These are phyloP conservation scores for Taphrorychus bicolor DNA, from an alignment of 2,888 invertebrate species.

Conservation along the genomic window DNA sequence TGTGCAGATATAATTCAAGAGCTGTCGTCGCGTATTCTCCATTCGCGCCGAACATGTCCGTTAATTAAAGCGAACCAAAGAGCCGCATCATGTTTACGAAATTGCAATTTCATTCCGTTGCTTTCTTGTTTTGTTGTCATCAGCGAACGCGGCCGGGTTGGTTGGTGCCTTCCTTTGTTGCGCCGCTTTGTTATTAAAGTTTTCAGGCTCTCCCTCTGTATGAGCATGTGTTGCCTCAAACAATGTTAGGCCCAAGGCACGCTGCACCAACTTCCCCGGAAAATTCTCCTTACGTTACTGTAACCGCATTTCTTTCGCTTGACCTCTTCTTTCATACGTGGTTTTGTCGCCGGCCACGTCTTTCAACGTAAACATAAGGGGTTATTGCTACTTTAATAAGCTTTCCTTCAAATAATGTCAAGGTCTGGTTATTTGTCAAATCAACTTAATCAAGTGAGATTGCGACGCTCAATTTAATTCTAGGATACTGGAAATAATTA, in stretches of 20 bases:
- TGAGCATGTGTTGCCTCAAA: conserved; percentile 13
- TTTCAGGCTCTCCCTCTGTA: conserved; percentile 20
- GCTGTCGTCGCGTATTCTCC: conserved; percentile 17
- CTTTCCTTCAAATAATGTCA: too few relatives aligned
- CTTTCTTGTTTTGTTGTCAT: conserved; percentile 31
- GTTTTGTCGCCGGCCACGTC: too few relatives aligned
- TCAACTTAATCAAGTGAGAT: too few relatives aligned
- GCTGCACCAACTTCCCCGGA: conserved; percentile 15
- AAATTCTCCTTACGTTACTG: conserved; percentile 9
- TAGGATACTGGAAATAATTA: too few relatives aligned
- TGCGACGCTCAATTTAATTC: too few relatives aligned
- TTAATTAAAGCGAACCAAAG: conserved; percentile 33
- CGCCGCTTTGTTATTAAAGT: conserved; percentile 30
- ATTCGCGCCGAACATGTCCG: conserved; percentile 21
- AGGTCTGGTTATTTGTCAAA: too few relatives aligned
- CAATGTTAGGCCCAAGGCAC: conserved; percentile 24
- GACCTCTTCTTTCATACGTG: not conserved
- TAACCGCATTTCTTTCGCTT: not conserved
- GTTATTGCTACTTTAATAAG: too few relatives aligned
- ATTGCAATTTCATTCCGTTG: conserved; percentile 32
- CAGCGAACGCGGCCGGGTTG: conserved; percentile 5
- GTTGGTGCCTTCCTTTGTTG: conserved; percentile 20
- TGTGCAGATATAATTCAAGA: conserved; percentile 5
- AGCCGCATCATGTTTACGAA: conserved; percentile 26
- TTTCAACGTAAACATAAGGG: too few relatives aligned